Evolutionary conservation across 2,797 vertebrate genomes (phyloP).

Genomic region (Poecilia velifera): DNA sequence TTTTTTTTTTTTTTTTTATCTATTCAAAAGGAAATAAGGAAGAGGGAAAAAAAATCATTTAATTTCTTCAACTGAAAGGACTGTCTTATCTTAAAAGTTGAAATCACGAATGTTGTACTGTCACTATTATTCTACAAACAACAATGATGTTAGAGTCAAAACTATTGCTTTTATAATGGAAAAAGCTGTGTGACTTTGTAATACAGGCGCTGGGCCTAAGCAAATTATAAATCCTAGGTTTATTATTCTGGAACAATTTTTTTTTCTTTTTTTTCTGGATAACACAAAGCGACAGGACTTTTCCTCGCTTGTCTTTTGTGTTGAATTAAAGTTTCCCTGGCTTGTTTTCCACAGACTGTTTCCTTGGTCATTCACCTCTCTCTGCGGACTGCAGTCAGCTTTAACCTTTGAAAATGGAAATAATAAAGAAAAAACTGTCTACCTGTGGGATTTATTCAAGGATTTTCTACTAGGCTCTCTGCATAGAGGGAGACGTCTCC

Average conservation of each 20-base stretch:
- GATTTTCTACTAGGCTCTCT: background rate
- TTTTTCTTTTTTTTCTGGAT: background rate
- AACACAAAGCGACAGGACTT: background rate
- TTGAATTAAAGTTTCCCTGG: background rate
- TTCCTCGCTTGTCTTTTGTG: background rate
- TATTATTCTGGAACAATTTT: background rate
- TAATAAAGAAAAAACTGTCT: background rate
- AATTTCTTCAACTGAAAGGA: background rate
- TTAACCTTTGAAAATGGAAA: background rate
- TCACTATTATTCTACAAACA: background rate
- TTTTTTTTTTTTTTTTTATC: background rate
- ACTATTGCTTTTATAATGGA: background rate
- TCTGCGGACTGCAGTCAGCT: background rate
- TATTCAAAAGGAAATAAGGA: background rate
- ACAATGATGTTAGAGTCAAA: background rate
- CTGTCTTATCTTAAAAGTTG: background rate
- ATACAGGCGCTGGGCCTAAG: background rate
- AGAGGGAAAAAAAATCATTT: background rate
- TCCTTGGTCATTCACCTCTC: background rate
- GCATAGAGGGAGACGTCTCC: background rate
- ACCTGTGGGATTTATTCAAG: background rate
- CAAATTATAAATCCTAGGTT: background rate
- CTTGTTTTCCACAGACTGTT: background rate
- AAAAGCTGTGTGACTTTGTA: background rate
- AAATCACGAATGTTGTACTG: background rate